These are phyloP conservation scores for Mythimna pallens DNA, from an alignment of 2,888 invertebrate genomes.

Conservation along the genomic window DNA sequence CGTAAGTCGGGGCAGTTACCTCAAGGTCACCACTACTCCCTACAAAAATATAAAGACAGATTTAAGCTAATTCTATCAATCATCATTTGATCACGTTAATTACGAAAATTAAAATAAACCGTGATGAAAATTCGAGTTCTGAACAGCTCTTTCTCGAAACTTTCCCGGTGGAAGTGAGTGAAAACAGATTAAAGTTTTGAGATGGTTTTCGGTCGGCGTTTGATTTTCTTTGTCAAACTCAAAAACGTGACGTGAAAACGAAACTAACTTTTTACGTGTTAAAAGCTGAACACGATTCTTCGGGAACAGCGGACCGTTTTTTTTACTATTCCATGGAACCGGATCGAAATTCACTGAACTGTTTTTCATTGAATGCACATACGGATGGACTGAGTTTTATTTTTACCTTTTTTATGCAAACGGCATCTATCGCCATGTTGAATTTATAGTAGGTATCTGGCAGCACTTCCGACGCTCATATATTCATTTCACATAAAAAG, in stretches of 20 bases:
- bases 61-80: slow-evolving; percentile 27
- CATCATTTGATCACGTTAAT: slow-evolving; percentile 13
- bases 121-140: slow-evolving; percentile 10
- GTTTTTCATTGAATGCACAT: slow-evolving; percentile 56
- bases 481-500: slow-evolving; percentile 23
- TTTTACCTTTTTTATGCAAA: slow-evolving; percentile 37
- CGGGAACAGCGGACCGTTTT: slow-evolving; percentile 16
- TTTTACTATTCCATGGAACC: slow-evolving; percentile 18
- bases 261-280: slow-evolving; percentile 43
- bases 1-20: too few relatives aligned
- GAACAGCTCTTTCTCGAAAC: slow-evolving; percentile 18
- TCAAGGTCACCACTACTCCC: too few relatives aligned
- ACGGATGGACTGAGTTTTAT: slow-evolving; percentile 31
- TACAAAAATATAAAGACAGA: neutral
- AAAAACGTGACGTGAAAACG: slow-evolving; percentile 50
- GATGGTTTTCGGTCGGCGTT: slow-evolving; percentile 33
- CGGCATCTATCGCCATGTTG: slow-evolving; percentile 23
- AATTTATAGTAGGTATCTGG: slow-evolving; percentile 39
- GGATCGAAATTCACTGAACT: slow-evolving; percentile 45
- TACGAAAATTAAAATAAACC: slow-evolving; percentile 39
- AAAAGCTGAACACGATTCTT: slow-evolving; percentile 39
- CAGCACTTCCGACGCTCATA: neutral
- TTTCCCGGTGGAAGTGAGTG: slow-evolving; percentile 23
- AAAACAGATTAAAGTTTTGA: slow-evolving; percentile 53
- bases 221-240: slow-evolving; percentile 57